Evolutionary conservation across 92 coral and sea anemone species (phyloP).

Genomic region (Paragorgia papillata): DNA sequence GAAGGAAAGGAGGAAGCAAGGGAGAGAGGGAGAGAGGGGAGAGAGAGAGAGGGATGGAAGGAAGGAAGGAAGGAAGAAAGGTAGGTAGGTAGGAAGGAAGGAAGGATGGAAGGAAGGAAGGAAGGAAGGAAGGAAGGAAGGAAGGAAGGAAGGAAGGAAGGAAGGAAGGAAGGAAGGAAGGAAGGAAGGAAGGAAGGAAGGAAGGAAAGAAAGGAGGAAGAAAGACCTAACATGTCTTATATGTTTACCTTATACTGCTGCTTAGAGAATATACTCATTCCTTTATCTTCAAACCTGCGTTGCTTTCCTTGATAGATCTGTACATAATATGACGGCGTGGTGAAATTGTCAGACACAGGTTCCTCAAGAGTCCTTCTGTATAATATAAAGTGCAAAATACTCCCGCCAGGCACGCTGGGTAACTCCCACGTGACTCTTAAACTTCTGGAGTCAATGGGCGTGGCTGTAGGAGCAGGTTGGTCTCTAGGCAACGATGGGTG

Average conservation of each 20-base stretch:
- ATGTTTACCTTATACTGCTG: conserved; percentile 85
- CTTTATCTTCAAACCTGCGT: conserved; percentile 63
- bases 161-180: conserved; percentile 18
- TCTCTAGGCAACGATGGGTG: conserved; percentile 77
- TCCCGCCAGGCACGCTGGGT: conserved; percentile 77
- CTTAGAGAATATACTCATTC: conserved; percentile 73
- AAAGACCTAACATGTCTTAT: too few species aligned
- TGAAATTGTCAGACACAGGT: conserved; percentile 71
- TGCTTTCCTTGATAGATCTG: conserved; percentile 49
- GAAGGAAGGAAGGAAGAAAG: too few species aligned
- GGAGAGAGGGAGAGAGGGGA: too few species aligned
- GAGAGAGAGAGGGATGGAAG: too few species aligned
- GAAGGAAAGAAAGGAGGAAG: too few species aligned
- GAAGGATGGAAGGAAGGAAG: conserved; percentile 20
- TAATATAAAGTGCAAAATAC: conserved; percentile 61
- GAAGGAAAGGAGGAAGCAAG: too few species aligned
- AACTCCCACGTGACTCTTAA: conserved; percentile 80
- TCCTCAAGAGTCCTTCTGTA: conserved; percentile 79
- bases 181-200: not conserved
- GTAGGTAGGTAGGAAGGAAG: conserved; percentile 35
- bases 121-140: conserved; percentile 26
- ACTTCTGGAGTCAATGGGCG: conserved; percentile 58
- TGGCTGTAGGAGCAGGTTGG: conserved; percentile 88
- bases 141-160: conserved; percentile 21
- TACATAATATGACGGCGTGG: conserved; percentile 55